Evolutionary conservation across 1,140 invertebrate genomes (phyloP).

Genomic region (Heliothis virescens): DNA sequence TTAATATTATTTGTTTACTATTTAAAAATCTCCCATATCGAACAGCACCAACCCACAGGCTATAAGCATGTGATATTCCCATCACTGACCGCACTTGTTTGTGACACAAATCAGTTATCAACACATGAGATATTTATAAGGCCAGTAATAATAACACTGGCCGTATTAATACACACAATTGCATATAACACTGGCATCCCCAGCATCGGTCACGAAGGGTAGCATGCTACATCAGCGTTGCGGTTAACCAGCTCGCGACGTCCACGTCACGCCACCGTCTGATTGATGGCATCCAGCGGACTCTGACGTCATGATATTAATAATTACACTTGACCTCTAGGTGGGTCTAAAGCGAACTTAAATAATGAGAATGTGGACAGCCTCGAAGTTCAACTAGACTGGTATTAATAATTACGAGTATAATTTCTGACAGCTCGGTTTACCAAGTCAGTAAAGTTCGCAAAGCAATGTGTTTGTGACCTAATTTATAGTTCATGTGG

Average conservation of each 20-base stretch:
- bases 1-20: too few species aligned
- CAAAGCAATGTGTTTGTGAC: conserved; percentile 13
- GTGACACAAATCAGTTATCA: neutral
- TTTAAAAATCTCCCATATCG: too few species aligned
- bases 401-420: conserved; percentile 31
- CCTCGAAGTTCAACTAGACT: conserved; percentile 17
- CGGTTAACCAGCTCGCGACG: conserved; percentile 68
- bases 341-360: conserved; percentile 26
- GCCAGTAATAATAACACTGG: conserved; percentile 14
- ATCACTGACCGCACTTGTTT: neutral
- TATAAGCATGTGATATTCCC: neutral
- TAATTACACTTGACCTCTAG: conserved; percentile 30
- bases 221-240: conserved; percentile 78
- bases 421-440: conserved; percentile 6
- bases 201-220: conserved; percentile 65
- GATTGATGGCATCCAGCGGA: conserved; percentile 39
- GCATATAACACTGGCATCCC: conserved; percentile 37
- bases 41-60: too few species aligned
- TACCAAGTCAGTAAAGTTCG: conserved; percentile 17
- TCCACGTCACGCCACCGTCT: conserved; percentile 63
- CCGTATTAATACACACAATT: conserved; percentile 43
- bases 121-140: neutral
- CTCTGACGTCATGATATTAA: conserved; percentile 39
- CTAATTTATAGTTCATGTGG: neutral
- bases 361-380: neutral